Evolutionary conservation across 2,797 vertebrate species (phyloP), one percentile per base, ranked within the genome.

Genomic region (Sebastes hopkinsi): DNA sequence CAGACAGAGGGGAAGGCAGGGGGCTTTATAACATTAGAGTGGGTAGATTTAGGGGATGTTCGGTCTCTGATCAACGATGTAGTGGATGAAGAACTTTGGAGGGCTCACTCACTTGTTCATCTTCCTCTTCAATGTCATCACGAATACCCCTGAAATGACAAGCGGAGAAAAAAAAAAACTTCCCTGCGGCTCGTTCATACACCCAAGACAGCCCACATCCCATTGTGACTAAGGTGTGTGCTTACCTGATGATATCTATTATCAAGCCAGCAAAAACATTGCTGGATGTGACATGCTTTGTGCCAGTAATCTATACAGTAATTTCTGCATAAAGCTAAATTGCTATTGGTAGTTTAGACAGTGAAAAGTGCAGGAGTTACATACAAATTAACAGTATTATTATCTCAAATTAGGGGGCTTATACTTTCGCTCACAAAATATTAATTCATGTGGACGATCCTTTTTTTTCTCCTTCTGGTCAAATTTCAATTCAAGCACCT

Each of bases 61-160:
- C 88, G 81, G 76, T 91, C 87, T 91, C 85, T 93, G 88, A 90
- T 87, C 90, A 88, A 85, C 90, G 75, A 77, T 89, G 92, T 87
- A 86, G 80, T 87, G 84, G 85, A 87, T 91, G 91, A 93, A 91
- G 88, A 95, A 95, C 91, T 85, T 85, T 94, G 96, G 94, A 96
- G 95, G 92, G 93, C 95, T 99, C 97, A 99, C 98, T 99, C 97
- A 99, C 99, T 98, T 99, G 99, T 94, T 99, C 98, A 99, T 99
- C 99, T 97, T 99, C 99, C 95, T 99, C 99, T 97, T 99, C 99
- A 97, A 99, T 99, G 98, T 99, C 99, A 98, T 99, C 99, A 94
- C 99, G 97, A 96, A 99, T 99, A 98, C 99, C 99, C 98, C 99
- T 99, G 98, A 95, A 99, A 97, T 97, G 97, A 99, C 92, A 99